These are phyloP conservation scores for Hemiprocne comata DNA, from an alignment of 2,113 vertebrate species.

Conservation along the genomic window DNA sequence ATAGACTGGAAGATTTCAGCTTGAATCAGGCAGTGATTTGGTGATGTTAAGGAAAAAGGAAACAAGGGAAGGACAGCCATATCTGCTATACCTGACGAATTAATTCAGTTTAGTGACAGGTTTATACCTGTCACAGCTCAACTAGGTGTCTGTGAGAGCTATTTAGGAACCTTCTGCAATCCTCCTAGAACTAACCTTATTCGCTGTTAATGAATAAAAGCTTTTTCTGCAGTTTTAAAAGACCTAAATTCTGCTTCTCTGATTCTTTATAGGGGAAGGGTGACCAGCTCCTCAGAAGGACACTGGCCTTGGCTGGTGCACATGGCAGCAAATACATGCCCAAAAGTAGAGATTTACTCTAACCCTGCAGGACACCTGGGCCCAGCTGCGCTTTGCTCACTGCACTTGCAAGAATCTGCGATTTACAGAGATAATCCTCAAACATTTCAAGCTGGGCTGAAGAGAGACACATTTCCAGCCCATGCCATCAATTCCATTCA, in stretches of 20 bases:
- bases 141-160: background rate
- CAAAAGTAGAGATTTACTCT: background rate
- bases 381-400: background rate
- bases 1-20: background rate
- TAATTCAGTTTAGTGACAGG: background rate
- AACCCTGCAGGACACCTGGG: slow-evolving; percentile 53
- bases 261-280: background rate
- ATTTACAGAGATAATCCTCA: slow-evolving; percentile 59
- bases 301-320: background rate
- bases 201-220: background rate
- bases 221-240: background rate
- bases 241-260: background rate
- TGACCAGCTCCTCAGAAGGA: background rate
- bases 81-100: background rate
- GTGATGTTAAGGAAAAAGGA: background rate
- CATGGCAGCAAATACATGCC: background rate
- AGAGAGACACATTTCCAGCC: slow-evolving; percentile 49
- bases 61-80: background rate
- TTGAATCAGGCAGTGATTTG: background rate
- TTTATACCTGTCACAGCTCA: background rate
- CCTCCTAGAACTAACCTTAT: background rate
- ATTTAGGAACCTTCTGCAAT: background rate
- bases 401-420: background rate
- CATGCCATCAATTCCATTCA: slow-evolving; percentile 71
- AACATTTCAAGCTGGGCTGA: slow-evolving; percentile 49